phyloP scores from a whole-genome alignment of 1,140 invertebrate species.

The Drosophila pseudoananassae region DNA sequence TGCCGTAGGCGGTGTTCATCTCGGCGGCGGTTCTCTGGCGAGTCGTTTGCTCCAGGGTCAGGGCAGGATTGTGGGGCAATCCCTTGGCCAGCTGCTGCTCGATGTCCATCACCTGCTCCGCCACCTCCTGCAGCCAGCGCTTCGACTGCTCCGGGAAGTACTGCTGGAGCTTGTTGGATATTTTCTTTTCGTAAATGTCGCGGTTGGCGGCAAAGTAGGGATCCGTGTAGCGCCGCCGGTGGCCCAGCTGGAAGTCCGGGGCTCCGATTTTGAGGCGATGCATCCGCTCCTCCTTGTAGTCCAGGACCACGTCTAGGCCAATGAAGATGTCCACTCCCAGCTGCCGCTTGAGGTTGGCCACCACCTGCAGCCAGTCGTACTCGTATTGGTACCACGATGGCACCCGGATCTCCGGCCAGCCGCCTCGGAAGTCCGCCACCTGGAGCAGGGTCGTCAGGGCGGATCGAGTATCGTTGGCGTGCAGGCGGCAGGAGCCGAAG shows the following conservation, averaged over 20 bases:
- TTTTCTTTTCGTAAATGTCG: slow-evolving; percentile 45
- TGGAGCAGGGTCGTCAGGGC: slow-evolving; percentile 50
- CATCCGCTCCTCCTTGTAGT: slow-evolving; percentile 70
- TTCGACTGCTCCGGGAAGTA: slow-evolving; percentile 68
- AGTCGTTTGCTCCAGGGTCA: slow-evolving; percentile 69
- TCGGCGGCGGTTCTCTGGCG: slow-evolving; percentile 62
- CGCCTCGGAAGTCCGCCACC: slow-evolving; percentile 67
- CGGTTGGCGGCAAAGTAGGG: slow-evolving; percentile 30
- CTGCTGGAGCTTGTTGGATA: slow-evolving; percentile 49
- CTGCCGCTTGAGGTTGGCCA: slow-evolving; percentile 58
- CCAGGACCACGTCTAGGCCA: slow-evolving; percentile 67
- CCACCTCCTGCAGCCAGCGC: slow-evolving; percentile 60
- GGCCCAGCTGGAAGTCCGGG: slow-evolving; percentile 56
- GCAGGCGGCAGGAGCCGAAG: slow-evolving; percentile 92
- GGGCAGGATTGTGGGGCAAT: slow-evolving; percentile 56
- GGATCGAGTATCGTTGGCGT: slow-evolving; percentile 45
- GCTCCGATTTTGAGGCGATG: slow-evolving; percentile 73
- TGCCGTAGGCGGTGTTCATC: slow-evolving; percentile 72
- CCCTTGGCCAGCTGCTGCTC: slow-evolving; percentile 73
- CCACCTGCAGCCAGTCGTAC: slow-evolving; percentile 73
- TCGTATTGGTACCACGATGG: slow-evolving; percentile 71
- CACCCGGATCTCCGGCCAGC: slow-evolving; percentile 70
- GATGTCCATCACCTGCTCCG: slow-evolving; percentile 60
- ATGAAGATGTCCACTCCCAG: slow-evolving; percentile 75
- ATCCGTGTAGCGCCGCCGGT: slow-evolving; percentile 55